Conservation (phyloP, 2,888 invertebrate genomes). For the Graphium colonna region DNA sequence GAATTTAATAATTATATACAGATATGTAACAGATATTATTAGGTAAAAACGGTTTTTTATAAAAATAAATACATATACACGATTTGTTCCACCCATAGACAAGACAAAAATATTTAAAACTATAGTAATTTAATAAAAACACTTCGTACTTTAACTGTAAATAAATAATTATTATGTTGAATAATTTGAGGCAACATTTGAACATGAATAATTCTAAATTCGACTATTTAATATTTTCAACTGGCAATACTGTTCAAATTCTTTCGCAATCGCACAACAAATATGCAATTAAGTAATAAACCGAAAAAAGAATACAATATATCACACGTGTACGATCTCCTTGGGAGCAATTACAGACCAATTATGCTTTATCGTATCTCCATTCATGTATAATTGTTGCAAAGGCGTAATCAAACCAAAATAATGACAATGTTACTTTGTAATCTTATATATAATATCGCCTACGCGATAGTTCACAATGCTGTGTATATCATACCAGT, state of each 20-base stretch:
- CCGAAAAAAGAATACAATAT: not conserved
- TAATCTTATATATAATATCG: conserved; percentile 30
- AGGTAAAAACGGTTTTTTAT: too few species aligned
- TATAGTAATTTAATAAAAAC: too few species aligned
- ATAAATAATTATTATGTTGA: too few species aligned
- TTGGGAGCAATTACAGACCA: conserved; percentile 11
- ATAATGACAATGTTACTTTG: conserved; percentile 23
- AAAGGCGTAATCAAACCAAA: conserved; percentile 17
- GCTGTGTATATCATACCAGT: conserved; percentile 62
- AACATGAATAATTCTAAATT: not conserved
- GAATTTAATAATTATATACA: too few species aligned
- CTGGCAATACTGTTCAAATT: not conserved
- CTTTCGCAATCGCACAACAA: not conserved
- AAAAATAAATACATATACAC: too few species aligned
- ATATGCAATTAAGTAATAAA: not conserved
- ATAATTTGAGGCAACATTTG: too few species aligned
- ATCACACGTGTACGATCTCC: not conserved
- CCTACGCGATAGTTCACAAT: conserved; percentile 44
- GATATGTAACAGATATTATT: not conserved
- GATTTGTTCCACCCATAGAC: too few species aligned
- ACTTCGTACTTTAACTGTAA: too few species aligned
- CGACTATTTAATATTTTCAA: not conserved
- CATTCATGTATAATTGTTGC: conserved; percentile 16
- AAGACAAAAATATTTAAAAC: too few species aligned
- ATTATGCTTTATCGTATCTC: conserved; percentile 20